These are phyloP conservation scores for Platycheirus albimanus DNA, from an alignment of 2,888 invertebrate species.

Conservation along the genomic window DNA sequence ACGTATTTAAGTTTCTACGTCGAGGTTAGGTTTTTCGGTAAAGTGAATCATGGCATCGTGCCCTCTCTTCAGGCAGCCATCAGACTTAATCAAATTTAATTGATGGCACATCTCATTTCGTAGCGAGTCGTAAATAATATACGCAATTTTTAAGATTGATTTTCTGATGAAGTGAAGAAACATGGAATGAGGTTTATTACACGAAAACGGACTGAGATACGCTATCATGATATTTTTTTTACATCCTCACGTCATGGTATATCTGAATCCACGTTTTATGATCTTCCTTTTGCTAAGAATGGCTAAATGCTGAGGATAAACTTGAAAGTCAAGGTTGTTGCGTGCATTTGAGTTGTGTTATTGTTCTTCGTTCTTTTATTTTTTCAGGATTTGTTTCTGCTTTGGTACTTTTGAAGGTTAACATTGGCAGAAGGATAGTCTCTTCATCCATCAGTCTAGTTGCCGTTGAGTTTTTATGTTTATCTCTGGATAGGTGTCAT, in stretches of 20 bases:
- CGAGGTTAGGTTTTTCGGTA: conserved; percentile 17
- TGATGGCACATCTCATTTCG: conserved; percentile 39
- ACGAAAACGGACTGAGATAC: conserved; percentile 1
- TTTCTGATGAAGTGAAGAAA: background rate
- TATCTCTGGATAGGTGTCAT: conserved; percentile 21
- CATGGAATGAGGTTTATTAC: conserved; percentile 23
- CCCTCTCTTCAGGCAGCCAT: background rate
- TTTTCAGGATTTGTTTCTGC: background rate
- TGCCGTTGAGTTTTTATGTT: conserved; percentile 30
- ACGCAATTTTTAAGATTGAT: conserved; percentile 35
- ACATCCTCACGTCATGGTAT: conserved; percentile 3
- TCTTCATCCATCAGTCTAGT: conserved; percentile 43
- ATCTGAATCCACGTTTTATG: conserved; percentile 16
- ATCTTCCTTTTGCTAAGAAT: conserved; percentile 17
- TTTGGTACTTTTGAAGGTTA: conserved; percentile 18
- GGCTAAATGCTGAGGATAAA: conserved; percentile 47
- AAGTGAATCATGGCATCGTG: conserved; percentile 10
- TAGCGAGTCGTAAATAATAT: conserved; percentile 43
- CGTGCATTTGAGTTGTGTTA: conserved; percentile 34
- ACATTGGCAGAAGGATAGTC: conserved; percentile 7
- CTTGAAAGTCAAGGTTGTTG: conserved; percentile 64
- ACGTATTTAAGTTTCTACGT: conserved; percentile 37
- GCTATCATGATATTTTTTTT: conserved; percentile 18
- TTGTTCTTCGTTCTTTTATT: conserved; percentile 18
- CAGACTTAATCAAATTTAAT: conserved; percentile 46